Conservation (phyloP, 2,113 vertebrate genomes). For the Pangasianodon hypophthalmus region DNA sequence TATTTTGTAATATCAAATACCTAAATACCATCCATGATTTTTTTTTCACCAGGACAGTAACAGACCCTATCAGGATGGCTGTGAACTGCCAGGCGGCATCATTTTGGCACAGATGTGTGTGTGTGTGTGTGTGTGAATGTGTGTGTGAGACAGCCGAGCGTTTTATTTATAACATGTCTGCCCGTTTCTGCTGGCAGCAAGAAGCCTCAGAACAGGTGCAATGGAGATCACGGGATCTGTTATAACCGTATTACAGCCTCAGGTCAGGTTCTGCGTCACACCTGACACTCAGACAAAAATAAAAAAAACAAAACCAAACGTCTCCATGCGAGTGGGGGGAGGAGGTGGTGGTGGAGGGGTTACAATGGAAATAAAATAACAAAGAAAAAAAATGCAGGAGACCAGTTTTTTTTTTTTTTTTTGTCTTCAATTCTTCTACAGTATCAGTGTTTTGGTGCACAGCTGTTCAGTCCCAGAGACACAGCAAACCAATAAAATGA, state of each 20-base stretch:
- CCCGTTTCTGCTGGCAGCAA: conserved; percentile 3
- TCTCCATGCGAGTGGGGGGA: background rate
- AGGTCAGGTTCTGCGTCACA: background rate
- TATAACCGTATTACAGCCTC: background rate
- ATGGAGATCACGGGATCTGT: background rate
- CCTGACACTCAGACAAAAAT: background rate
- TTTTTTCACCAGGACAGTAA: background rate
- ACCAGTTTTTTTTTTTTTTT: background rate
- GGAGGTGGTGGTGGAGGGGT: background rate
- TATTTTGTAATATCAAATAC: background rate
- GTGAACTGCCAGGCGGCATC: conserved; percentile 12
- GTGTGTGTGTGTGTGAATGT: background rate
- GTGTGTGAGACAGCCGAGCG: conserved; percentile 17
- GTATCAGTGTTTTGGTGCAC: conserved; percentile 40
- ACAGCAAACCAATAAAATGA: conserved; percentile 52
- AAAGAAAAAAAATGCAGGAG: background rate
- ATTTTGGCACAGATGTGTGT: conserved; percentile 23
- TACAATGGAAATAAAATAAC: background rate
- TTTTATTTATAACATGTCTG: conserved; percentile 48
- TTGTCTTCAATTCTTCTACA: background rate
- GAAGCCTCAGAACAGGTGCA: conserved; percentile 15
- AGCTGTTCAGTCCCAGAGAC: conserved; percentile 54
- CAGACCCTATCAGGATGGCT: background rate
- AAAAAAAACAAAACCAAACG: background rate
- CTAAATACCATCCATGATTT: background rate